Conservation (phyloP, 1,140 invertebrate species). For the Scaptomyza montana region DNA sequence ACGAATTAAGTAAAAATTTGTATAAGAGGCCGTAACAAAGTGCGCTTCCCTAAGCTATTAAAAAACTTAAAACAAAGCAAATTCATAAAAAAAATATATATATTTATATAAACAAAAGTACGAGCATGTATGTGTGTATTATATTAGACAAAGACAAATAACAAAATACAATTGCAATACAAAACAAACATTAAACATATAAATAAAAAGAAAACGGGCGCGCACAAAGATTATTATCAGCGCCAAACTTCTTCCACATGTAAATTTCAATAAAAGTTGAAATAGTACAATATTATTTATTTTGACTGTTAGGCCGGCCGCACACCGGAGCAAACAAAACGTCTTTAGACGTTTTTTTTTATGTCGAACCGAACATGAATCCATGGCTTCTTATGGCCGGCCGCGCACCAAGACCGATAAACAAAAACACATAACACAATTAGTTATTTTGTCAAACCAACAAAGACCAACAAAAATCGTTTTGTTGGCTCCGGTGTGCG, state of each 20-base stretch:
- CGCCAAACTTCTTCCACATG: slow-evolving; percentile 37
- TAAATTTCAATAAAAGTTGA: slow-evolving; percentile 44
- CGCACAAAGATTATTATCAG: slow-evolving; percentile 39
- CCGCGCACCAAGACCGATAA: too few species aligned
- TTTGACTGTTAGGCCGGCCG: too few species aligned
- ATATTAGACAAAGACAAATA: slow-evolving; percentile 16
- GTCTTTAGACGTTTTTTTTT: too few species aligned
- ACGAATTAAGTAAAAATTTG: slow-evolving; percentile 22
- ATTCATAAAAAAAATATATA: slow-evolving; percentile 14
- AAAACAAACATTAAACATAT: not conserved
- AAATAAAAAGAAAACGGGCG: not conserved
- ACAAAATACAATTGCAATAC: slow-evolving; percentile 14
- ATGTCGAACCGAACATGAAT: too few species aligned
- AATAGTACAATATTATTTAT: slow-evolving; percentile 27
- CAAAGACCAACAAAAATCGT: too few species aligned
- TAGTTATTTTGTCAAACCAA: too few species aligned
- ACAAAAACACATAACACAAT: too few species aligned
- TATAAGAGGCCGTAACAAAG: slow-evolving; percentile 59
- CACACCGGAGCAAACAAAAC: too few species aligned
- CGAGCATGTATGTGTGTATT: slow-evolving; percentile 24
- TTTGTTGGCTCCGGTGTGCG: too few species aligned
- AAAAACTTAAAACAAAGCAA: slow-evolving; percentile 25
- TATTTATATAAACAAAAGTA: slow-evolving; percentile 13
- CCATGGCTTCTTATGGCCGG: too few species aligned
- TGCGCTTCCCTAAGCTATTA: slow-evolving; percentile 61